Evolutionary conservation across 2,113 vertebrate species (phyloP), one percentile per base, ranked within the genome.

Genomic region (Stigmatopora argus): DNA sequence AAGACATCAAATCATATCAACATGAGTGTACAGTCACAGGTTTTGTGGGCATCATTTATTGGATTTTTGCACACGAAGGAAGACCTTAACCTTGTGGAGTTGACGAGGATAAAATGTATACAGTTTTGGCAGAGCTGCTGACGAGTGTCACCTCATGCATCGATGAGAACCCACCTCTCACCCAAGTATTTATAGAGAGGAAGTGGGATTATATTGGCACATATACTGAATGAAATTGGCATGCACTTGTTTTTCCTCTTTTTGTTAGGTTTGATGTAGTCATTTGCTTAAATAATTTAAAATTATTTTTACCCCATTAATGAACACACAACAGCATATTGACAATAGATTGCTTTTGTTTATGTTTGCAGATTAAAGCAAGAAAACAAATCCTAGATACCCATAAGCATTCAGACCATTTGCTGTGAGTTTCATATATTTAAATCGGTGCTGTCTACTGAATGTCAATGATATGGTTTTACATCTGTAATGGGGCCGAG

Each of bases 141-240:
- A 75, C 71, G 65, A 64, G 59, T 56, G 69, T 63, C 64, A 71
- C 78, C 73, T 66, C 56, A 61, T 34, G 48, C 70, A 69, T 76
- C 74, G 63, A 79, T 78, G 70, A 55, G 65, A 73, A 38, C 62
- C 55, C 67, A 74, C 66, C 72, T 82, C 46, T 26, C 64, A 66
- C 66, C 55, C 4, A 67, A 60, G 55, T 66, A 61, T 77, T 72
- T 53, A 66, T 58, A 1, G 57, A 62, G 64, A 14, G 41, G 35
- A 68, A 71, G 72, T 45, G 41, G 55, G 47, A 67, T 61, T 44
- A 61, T 64, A 69, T 11, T 46, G 64, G 65, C 53, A 56, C 10
- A 31, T 14, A 15, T 14, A 56, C 53, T 31, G 5, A 31, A 31
- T 12, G 1, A 31, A 56, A 26, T 15, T 5, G 12, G 21, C 14